These are phyloP conservation scores for Cirrhinus mrigala DNA, from an alignment of 2,797 vertebrate genomes.

Conservation along the genomic window DNA sequence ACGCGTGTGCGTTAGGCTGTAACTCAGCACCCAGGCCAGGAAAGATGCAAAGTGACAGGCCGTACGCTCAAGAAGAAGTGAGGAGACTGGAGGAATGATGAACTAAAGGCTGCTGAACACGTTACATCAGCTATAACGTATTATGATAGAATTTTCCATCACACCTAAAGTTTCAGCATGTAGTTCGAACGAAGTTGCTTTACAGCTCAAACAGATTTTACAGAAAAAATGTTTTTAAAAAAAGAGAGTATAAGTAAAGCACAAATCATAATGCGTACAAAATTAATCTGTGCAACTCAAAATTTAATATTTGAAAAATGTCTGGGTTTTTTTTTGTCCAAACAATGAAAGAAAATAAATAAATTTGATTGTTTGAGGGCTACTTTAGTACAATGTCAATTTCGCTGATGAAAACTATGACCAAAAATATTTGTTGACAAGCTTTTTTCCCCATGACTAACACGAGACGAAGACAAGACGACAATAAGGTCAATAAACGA, in stretches of 20 bases:
- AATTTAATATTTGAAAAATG: background rate
- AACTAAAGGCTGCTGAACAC: conserved; percentile 11
- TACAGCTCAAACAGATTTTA: background rate
- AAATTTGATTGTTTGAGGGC: background rate
- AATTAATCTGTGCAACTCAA: background rate
- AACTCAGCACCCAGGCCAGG: conserved; percentile 9
- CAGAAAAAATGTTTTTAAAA: background rate
- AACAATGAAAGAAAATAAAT: background rate
- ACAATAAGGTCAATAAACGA: too few relatives aligned
- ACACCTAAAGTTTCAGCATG: conserved; percentile 2
- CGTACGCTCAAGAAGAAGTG: background rate
- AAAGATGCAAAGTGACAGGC: conserved; percentile 32
- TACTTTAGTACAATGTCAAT: too few relatives aligned
- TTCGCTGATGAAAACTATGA: too few relatives aligned
- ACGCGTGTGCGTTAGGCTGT: conserved; percentile 31
- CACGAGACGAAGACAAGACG: too few relatives aligned
- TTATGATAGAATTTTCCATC: background rate
- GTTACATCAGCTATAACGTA: background rate
- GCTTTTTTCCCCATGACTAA: too few relatives aligned
- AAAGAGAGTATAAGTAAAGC: background rate
- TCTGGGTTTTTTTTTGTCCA: background rate
- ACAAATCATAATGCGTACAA: background rate
- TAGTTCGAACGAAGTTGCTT: background rate
- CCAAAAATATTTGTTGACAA: too few relatives aligned
- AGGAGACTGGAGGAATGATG: conserved; percentile 19